Percentiles rank a stretch among this genome's conserved stretches.
These are phyloP conservation scores for Oikopleura albicans DNA, from an alignment of 23 tunicate species.

Conservation along the genomic window DNA sequence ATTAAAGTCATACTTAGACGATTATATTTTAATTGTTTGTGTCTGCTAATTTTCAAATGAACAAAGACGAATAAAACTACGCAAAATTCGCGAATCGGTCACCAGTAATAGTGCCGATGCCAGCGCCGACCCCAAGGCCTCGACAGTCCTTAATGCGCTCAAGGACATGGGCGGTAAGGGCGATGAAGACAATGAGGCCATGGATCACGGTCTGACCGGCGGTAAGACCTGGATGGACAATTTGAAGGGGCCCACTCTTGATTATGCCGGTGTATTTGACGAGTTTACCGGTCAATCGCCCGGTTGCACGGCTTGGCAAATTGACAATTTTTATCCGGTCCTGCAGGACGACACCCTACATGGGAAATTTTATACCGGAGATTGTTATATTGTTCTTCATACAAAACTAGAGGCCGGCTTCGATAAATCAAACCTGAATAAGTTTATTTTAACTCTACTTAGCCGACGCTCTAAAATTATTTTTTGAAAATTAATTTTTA, in stretches of 20 bases:
- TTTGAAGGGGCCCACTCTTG: slow-evolving; percentile 53
- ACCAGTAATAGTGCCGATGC: background rate
- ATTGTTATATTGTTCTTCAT: slow-evolving; percentile 63
- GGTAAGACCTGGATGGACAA: slow-evolving; percentile 52
- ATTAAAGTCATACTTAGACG: no score
- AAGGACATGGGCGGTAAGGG: slow-evolving; percentile 7
- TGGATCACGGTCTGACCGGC: background rate
- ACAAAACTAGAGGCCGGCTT: slow-evolving; percentile 28
- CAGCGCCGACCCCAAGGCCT: background rate
- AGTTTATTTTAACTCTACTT: no score
- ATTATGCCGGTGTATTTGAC: slow-evolving; percentile 59
- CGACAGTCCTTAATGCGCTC: background rate
- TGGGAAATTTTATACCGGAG: slow-evolving; percentile 86
- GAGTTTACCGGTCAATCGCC: slow-evolving; percentile 88
- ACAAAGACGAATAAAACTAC: background rate
- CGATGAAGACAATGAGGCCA: background rate
- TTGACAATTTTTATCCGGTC: slow-evolving; percentile 87
- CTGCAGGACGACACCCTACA: slow-evolving; percentile 46
- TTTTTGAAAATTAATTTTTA: no score
- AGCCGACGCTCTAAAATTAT: no score
- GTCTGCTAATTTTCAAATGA: no score
- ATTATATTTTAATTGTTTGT: no score
- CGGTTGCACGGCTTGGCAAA: slow-evolving; percentile 89
- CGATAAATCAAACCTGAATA: background rate
- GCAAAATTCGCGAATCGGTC: slow-evolving; percentile 13